Evolutionary conservation across 64 coral and sea anemone genomes (phyloP).

Genomic region (Porites australiensis): DNA sequence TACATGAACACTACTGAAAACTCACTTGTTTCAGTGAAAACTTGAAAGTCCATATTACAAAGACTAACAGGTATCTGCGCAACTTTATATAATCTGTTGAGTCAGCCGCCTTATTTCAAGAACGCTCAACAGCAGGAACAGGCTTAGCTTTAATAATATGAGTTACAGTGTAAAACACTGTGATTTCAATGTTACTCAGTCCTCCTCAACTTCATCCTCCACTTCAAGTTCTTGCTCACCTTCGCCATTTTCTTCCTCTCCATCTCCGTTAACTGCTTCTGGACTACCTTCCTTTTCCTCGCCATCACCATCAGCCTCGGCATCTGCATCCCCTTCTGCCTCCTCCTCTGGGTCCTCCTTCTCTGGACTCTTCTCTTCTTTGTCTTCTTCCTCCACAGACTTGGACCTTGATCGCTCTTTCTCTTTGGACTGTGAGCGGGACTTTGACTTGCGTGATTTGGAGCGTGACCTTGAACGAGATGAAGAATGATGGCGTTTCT

Average conservation of each 20-base stretch:
- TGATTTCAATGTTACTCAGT: neutral
- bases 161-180: neutral
- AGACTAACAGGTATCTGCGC: no score
- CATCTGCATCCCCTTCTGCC: constrained; percentile 43
- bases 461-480: constrained; percentile 85
- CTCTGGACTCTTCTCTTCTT: constrained; percentile 59
- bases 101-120: no score
- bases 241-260: constrained; percentile 55
- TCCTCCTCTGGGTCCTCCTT: constrained; percentile 59
- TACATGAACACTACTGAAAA: no score
- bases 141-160: no score
- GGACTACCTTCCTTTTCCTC: constrained; percentile 75
- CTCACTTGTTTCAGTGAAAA: no score
- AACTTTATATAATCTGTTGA: no score
- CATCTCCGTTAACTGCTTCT: constrained; percentile 74
- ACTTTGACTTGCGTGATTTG: constrained; percentile 84
- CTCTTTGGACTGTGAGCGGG: constrained; percentile 73
- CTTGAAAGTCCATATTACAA: no score
- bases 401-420: constrained; percentile 57
- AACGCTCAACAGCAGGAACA: no score
- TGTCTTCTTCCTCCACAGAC: constrained; percentile 60
- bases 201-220: constrained; percentile 49
- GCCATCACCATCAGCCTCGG: constrained; percentile 40
- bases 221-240: constrained; percentile 53
- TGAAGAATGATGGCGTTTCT: constrained; percentile 70